These are phyloP conservation scores for Ephydatia muelleri DNA, from an alignment of 37 sponge, comb jelly and placozoan species.

Conservation along the genomic window DNA sequence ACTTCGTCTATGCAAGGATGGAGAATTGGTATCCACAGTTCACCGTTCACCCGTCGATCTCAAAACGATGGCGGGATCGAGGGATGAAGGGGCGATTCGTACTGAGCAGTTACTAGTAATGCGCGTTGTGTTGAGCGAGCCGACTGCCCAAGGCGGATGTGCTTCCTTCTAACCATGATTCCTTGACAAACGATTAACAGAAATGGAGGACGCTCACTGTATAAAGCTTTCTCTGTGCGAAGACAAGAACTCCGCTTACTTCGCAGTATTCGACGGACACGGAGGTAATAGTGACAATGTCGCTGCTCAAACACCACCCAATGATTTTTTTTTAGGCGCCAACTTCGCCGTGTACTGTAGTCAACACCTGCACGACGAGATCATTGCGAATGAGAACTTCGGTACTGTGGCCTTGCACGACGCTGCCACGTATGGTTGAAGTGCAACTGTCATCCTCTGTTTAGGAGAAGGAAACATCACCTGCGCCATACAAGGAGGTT, in stretches of 20 bases:
- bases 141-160: neutral
- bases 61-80: neutral
- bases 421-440: neutral
- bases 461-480: slow-evolving; percentile 42
- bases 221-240: slow-evolving; percentile 30
- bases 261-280: slow-evolving; percentile 92
- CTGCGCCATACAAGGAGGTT: slow-evolving; percentile 43
- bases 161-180: neutral
- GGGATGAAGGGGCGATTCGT: neutral
- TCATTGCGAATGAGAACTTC: slow-evolving; percentile 9
- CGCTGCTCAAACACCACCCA: slow-evolving; percentile 14
- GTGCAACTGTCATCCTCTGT: neutral
- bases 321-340: neutral
- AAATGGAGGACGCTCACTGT: slow-evolving; percentile 86
- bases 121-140: neutral
- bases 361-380: slow-evolving; percentile 10
- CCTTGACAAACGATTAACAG: slow-evolving; percentile 29
- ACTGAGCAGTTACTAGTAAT: neutral
- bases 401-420: slow-evolving; percentile 14
- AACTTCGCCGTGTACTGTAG: slow-evolving; percentile 43
- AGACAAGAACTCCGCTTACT: slow-evolving; percentile 60
- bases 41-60: neutral
- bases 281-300: slow-evolving; percentile 70
- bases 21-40: slow-evolving; percentile 63
- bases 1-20: slow-evolving; percentile 88